Percentiles rank a stretch among this genome's conserved stretches.
Conservation (phyloP, 2,113 vertebrate genomes). For the Atherinomorus stipes region DNA sequence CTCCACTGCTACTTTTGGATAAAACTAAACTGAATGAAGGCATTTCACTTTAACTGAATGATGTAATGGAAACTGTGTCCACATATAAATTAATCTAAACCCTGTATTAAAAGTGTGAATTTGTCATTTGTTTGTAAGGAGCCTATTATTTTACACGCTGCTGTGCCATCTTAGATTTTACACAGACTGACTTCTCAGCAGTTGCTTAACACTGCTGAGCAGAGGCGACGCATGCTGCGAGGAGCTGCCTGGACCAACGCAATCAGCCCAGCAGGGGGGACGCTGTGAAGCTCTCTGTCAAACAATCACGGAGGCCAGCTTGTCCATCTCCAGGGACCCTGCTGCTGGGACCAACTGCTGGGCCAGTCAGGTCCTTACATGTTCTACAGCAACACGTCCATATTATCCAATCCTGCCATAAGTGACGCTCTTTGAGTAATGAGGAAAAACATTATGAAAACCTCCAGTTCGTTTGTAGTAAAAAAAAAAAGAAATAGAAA, state of each 20-base stretch:
- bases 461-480: slow-evolving; percentile 10
- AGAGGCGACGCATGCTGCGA: slow-evolving; percentile 51
- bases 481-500: slow-evolving; percentile 34
- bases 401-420: slow-evolving; percentile 37
- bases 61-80: slow-evolving; percentile 22
- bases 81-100: slow-evolving; percentile 37
- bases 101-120: slow-evolving; percentile 4
- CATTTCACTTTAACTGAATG: slow-evolving; percentile 22
- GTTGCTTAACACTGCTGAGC: slow-evolving; percentile 47
- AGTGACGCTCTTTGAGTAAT: slow-evolving; percentile 21
- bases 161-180: slow-evolving; percentile 43
- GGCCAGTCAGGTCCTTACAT: slow-evolving; percentile 72
- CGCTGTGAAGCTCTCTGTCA: slow-evolving; percentile 37
- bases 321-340: slow-evolving; percentile 54
- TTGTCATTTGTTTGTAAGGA: slow-evolving; percentile 9
- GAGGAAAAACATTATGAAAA: slow-evolving; percentile 30
- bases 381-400: slow-evolving; percentile 58
- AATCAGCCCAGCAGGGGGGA: slow-evolving; percentile 57
- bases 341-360: slow-evolving; percentile 61
- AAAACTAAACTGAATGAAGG: slow-evolving; percentile 2
- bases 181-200: slow-evolving; percentile 48
- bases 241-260: slow-evolving; percentile 32
- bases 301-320: slow-evolving; percentile 48
- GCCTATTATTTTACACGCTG: slow-evolving; percentile 34
- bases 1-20: neutral